A percentile compares a stretch with the other conserved stretches of the same genome.
These are phyloP conservation scores for Tyto alba DNA, from an alignment of 2,113 vertebrate species.

Conservation along the genomic window DNA sequence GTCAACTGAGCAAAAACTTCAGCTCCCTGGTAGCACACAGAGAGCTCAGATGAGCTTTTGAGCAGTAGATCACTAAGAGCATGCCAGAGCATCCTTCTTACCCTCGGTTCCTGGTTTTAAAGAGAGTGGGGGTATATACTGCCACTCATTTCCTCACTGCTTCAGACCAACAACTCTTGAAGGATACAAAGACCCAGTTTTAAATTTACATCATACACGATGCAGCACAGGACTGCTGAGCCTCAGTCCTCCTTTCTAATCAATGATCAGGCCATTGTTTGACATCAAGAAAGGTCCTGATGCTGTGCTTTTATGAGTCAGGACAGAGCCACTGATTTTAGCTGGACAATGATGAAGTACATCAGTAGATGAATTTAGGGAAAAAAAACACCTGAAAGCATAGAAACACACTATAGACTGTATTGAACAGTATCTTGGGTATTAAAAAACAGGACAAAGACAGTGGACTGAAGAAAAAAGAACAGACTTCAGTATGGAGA, in stretches of 20 bases:
- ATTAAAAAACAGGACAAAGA: not conserved
- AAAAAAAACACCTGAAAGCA: not conserved
- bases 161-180: not conserved
- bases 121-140: accelerated
- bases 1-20: not conserved
- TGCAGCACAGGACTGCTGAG: not conserved
- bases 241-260: not conserved
- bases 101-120: not conserved
- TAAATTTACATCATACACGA: not conserved
- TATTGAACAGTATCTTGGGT: not conserved
- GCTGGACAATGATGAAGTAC: not conserved
- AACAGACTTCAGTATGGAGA: not conserved
- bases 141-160: not conserved
- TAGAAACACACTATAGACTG: not conserved
- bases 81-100: not conserved
- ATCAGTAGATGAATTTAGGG: not conserved
- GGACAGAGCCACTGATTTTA: not conserved
- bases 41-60: not conserved
- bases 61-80: not conserved
- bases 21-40: not conserved
- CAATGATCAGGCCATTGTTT: not conserved
- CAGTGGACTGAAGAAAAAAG: not conserved
- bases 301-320: not conserved
- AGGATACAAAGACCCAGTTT: not conserved
- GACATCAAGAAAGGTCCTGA: not conserved